phyloP scores from a whole-genome alignment of 2,113 vertebrate species.

The Felis chaus region DNA sequence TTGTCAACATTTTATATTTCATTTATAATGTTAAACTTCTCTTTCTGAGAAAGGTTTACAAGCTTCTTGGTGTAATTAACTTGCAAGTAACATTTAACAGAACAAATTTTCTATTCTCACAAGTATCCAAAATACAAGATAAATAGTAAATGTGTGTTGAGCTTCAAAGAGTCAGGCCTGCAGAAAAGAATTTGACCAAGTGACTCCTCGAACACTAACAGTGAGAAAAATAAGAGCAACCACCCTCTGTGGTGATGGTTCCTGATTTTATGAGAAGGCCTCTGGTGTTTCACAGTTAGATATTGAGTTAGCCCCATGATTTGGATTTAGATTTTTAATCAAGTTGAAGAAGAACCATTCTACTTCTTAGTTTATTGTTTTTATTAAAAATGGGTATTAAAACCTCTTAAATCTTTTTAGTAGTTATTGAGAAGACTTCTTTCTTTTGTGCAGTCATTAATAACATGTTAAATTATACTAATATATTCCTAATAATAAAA shows the following conservation, averaged over 20 bases:
- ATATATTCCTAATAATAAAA: conserved; percentile 7
- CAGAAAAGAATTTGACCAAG: not conserved
- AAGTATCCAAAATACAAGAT: not conserved
- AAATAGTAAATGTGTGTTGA: not conserved
- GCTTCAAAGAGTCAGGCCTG: not conserved
- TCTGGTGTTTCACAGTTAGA: not conserved
- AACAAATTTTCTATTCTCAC: not conserved
- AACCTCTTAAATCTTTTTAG: not conserved
- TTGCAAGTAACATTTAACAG: not conserved
- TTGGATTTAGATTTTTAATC: conserved; percentile 41
- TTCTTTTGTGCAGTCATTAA: not conserved
- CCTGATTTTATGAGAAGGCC: not conserved
- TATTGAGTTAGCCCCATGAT: not conserved
- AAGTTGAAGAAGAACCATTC: not conserved
- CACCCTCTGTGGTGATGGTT: not conserved
- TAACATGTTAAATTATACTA: conserved; percentile 14
- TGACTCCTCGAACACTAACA: not conserved
- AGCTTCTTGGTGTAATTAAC: not conserved
- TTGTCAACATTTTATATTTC: not conserved
- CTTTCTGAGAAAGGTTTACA: not conserved
- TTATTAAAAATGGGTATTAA: conserved; percentile 19
- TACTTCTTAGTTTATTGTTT: not conserved
- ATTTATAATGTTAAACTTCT: not conserved
- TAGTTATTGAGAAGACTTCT: not conserved
- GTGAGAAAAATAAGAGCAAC: not conserved